Base-by-base conservation (phyloP, 2,113 vertebrate genomes). In the Rhinoderma darwinii region DNA sequence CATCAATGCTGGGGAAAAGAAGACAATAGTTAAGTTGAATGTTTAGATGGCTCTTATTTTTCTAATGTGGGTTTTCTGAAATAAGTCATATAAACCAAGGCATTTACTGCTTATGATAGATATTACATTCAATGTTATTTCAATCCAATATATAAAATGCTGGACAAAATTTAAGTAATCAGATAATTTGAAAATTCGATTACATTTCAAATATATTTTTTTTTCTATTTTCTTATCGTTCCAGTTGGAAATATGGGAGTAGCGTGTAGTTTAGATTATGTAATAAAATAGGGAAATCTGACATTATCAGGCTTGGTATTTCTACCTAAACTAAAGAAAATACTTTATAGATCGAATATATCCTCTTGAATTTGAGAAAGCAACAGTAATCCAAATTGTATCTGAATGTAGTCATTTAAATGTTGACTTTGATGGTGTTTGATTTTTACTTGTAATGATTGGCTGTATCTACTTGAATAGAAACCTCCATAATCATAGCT, bases 21-120 rank as follows among this genome's bases (percentile, higher is more conserved):
- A 82, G 79, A 82, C 79, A 66, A 63, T 82, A 18, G 25, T 41
- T 70, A 39, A 37, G 17, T 68, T 35, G 35, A 5, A 68, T 70
- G 2, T 20, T 39, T 35, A 70, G 66, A 6, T 22, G 35, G 12
- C 35, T 37, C 27, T 66, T 66, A 14, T 12, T 17, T 66, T 66
- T 30, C 1, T 12, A 32, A 17, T 70, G 35, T 39, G 35, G 17
- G n/a, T 68, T 35, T 32, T 35, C 15, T 32, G 3, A 39, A 70
- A 70, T 20, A 39, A 39, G 66, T 39, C 4, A 1, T 70, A 22
- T 32, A 35, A 39, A 2, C 30, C 63, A 30, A 7, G 17, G 5
- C 63, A 39, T 22, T 70, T 37, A 20, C 66, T 70, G 66, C 35
- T 20, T 70, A 37, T 37, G 35, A 37, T 5, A 39, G 15, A 18